A percentile compares a stretch with the other conserved stretches of the same genome.
These are phyloP conservation scores for Aphaenogaster floridana DNA, from an alignment of 1,140 invertebrate genomes.

Conservation along the genomic window DNA sequence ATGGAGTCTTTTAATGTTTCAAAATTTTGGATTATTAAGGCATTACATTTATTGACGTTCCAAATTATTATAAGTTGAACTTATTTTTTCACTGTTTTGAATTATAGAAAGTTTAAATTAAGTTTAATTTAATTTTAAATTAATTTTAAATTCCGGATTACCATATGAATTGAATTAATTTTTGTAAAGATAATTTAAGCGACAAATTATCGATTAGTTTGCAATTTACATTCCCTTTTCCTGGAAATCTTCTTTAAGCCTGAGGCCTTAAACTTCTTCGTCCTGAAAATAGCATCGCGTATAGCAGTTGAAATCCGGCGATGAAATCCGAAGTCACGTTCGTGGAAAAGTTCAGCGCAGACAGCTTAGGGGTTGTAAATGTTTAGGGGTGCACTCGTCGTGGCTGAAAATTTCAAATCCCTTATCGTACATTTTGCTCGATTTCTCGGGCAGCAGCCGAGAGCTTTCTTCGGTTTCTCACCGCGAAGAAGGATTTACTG, in stretches of 20 bases:
- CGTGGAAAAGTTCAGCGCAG: slow-evolving; percentile 45
- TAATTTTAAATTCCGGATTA: background rate
- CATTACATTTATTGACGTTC: background rate
- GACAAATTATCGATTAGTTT: slow-evolving; percentile 8
- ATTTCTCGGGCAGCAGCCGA: slow-evolving; percentile 19
- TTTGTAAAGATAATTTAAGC: background rate
- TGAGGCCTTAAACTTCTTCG: slow-evolving; percentile 1
- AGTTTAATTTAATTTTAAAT: background rate
- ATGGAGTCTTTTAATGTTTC: background rate
- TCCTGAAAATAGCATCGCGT: slow-evolving; percentile 27
- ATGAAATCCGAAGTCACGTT: slow-evolving; percentile 50
- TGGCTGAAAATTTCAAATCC: slow-evolving; percentile 61
- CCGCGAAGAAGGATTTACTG: slow-evolving; percentile 50
- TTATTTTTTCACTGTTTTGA: background rate
- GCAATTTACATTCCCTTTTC: slow-evolving; percentile 1
- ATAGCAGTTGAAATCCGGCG: slow-evolving; percentile 16
- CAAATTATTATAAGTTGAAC: background rate
- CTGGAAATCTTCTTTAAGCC: slow-evolving; percentile 31
- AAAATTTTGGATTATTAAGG: background rate
- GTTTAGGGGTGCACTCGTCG: slow-evolving; percentile 42
- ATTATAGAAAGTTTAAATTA: background rate
- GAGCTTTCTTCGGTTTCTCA: slow-evolving; percentile 47
- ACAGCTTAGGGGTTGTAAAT: slow-evolving; percentile 53
- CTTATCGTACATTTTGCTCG: slow-evolving; percentile 48
- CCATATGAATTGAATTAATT: background rate